Evolutionary conservation across 2,888 invertebrate genomes (phyloP).

Genomic region (Chymomyza caudatula): DNA sequence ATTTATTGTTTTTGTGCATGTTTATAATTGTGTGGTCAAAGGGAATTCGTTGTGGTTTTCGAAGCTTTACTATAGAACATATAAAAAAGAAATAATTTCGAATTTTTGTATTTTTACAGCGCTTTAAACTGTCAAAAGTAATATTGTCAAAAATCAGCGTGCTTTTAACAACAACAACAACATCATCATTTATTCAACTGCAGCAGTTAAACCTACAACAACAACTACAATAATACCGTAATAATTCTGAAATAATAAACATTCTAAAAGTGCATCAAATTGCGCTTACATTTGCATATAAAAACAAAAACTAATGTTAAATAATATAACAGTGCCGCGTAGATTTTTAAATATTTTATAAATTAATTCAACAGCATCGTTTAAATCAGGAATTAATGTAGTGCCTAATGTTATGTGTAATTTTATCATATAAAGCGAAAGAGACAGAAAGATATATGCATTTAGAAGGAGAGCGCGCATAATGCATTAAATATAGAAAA

Average conservation of each 20-base stretch:
- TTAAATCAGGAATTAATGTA: slow-evolving; percentile 60
- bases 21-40: slow-evolving; percentile 40
- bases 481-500: slow-evolving; percentile 16
- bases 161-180: slow-evolving; percentile 36
- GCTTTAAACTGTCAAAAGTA: slow-evolving; percentile 31
- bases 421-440: slow-evolving; percentile 1
- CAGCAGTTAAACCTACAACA: too few species aligned
- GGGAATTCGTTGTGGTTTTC: slow-evolving; percentile 10
- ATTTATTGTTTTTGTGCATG: slow-evolving; percentile 61
- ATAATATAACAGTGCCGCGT: slow-evolving; percentile 13
- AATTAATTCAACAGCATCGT: slow-evolving; percentile 38
- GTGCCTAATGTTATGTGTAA: slow-evolving; percentile 60
- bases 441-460: slow-evolving; percentile 16
- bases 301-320: not conserved
- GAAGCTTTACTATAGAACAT: not conserved
- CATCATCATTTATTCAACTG: slow-evolving; percentile 39
- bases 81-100: slow-evolving; percentile 11
- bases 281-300: slow-evolving; percentile 32
- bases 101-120: slow-evolving; percentile 34
- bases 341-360: slow-evolving; percentile 41
- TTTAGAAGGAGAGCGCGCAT: slow-evolving; percentile 12
- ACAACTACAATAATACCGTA: slow-evolving; percentile 11
- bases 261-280: slow-evolving; percentile 20
- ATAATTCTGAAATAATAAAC: not conserved
- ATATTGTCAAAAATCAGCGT: slow-evolving; percentile 27